phyloP scores from a whole-genome alignment of 2,113 vertebrate species.

The Tragelaphus imberbis region DNA sequence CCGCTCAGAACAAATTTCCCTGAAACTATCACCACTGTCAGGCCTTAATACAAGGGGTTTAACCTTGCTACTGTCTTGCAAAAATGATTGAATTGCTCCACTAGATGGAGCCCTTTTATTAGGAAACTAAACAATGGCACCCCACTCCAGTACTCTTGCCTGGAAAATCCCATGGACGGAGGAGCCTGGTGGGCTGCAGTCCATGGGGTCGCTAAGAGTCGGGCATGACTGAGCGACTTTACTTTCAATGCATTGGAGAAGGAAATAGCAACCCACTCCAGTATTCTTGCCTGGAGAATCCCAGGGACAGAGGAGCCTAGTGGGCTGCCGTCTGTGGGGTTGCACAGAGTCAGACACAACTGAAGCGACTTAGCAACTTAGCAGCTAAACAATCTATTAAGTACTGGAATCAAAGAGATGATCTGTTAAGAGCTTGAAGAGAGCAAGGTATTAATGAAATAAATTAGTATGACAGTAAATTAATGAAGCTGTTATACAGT shows the following conservation, averaged over 20 bases:
- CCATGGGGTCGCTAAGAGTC: too few species aligned
- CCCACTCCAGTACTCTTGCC: too few species aligned
- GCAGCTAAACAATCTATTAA: not conserved
- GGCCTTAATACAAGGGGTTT: not conserved
- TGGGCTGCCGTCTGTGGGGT: too few species aligned
- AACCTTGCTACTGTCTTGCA: not conserved
- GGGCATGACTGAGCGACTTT: too few species aligned
- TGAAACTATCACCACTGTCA: not conserved
- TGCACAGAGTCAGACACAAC: too few species aligned
- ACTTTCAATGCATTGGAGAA: too few species aligned
- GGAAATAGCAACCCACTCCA: too few species aligned
- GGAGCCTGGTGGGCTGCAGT: too few species aligned
- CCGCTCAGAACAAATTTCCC: not conserved
- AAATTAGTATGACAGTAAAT: not conserved
- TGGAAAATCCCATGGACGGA: too few species aligned
- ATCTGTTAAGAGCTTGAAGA: not conserved
- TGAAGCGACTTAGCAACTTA: too few species aligned
- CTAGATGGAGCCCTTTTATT: conserved; percentile 43
- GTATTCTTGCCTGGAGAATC: too few species aligned
- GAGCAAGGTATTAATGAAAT: not conserved
- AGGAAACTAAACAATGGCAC: not conserved
- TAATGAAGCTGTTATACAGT: not conserved
- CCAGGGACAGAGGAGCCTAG: too few species aligned
- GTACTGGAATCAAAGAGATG: not conserved
- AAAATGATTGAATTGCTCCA: not conserved